phyloP scores from a whole-genome alignment of 2,113 vertebrate genomes.

The Hippocampus mohnikei region DNA sequence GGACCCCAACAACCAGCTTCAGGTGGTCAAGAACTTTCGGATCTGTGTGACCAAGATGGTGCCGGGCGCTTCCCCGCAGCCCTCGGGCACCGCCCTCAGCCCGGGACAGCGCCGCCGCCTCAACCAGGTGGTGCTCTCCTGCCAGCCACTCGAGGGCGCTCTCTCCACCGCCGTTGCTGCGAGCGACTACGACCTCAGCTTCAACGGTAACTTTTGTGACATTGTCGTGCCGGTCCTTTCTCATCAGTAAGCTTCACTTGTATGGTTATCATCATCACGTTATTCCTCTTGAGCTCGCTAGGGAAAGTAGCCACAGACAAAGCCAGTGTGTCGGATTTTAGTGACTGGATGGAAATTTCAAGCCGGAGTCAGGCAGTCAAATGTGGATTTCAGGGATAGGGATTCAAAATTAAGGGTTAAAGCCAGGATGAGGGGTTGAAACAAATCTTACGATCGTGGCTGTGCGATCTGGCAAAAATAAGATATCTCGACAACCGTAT shows the following conservation, averaged over 20 bases:
- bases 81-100: conserved; percentile 56
- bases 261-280: background rate
- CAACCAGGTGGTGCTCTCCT: conserved; percentile 84
- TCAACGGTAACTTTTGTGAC: conserved; percentile 77
- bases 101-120: conserved; percentile 63
- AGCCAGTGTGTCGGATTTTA: background rate
- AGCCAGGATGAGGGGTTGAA: background rate
- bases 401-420: background rate
- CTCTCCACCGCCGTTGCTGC: conserved; percentile 85
- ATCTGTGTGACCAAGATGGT: conserved; percentile 86
- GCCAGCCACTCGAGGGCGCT: conserved; percentile 87
- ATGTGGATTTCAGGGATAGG: background rate
- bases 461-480: no score
- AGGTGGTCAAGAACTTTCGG: conserved; percentile 91
- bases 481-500: no score
- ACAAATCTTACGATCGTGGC: background rate
- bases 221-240: background rate
- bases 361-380: background rate
- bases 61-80: conserved; percentile 72
- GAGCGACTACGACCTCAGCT: conserved; percentile 93
- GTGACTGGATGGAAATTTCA: background rate
- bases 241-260: background rate
- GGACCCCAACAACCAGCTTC: conserved; percentile 96
- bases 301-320: background rate
- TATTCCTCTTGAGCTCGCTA: background rate